Evolutionary conservation across 2,113 vertebrate species (phyloP).

Genomic region (Petromus typicus): DNA sequence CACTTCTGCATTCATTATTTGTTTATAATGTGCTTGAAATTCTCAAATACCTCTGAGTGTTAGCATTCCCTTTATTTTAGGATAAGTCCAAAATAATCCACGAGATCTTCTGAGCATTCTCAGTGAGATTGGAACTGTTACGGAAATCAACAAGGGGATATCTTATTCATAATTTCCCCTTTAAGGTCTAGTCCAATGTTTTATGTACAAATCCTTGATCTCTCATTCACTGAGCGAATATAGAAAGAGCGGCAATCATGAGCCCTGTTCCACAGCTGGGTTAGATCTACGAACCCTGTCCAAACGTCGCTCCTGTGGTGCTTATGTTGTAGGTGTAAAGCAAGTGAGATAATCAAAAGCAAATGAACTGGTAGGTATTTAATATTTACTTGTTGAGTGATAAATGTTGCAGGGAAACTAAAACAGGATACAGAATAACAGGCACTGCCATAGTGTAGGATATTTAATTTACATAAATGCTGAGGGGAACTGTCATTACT

Average conservation of each 20-base stretch:
- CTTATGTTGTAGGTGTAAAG: background rate
- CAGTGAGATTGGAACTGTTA: background rate
- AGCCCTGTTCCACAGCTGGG: background rate
- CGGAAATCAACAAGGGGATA: background rate
- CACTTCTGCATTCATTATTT: background rate
- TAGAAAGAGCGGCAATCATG: background rate
- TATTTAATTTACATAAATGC: background rate
- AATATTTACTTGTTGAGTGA: background rate
- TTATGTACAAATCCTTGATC: background rate
- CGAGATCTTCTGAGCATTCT: background rate
- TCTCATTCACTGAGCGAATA: conserved; percentile 31
- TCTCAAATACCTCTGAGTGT: background rate
- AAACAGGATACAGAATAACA: background rate
- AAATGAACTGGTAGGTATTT: background rate
- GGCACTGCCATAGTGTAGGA: background rate
- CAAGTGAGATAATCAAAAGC: background rate
- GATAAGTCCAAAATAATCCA: background rate
- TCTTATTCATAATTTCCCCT: conserved; percentile 40
- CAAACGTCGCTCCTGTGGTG: background rate
- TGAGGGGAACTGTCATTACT: background rate
- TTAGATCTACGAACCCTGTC: background rate
- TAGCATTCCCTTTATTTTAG: background rate
- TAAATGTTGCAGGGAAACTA: background rate
- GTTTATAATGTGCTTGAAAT: background rate
- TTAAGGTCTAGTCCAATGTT: background rate